These are phyloP conservation scores for Allolobophora icterica DNA, from an alignment of 2,888 invertebrate genomes.

Conservation along the genomic window DNA sequence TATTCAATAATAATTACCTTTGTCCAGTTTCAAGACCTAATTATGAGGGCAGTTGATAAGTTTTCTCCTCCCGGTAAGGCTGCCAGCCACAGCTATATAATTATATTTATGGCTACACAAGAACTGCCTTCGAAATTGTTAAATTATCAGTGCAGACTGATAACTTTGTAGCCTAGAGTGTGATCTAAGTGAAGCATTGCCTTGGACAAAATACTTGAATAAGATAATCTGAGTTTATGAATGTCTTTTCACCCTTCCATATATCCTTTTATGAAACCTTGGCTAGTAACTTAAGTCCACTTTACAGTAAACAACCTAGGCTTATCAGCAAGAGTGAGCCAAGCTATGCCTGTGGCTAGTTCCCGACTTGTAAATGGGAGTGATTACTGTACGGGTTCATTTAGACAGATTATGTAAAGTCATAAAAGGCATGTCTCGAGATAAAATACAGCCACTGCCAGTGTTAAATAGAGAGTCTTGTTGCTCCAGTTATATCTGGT, in stretches of 20 bases:
- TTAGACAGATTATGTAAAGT: background rate
- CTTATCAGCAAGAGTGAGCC: slow-evolving; percentile 10
- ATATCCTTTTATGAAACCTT: background rate
- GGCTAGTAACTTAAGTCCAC: background rate
- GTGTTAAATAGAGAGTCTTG: background rate
- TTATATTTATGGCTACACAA: background rate
- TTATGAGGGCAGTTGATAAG: background rate
- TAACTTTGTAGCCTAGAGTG: background rate
- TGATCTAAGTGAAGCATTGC: background rate
- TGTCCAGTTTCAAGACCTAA: background rate
- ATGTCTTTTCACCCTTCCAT: background rate
- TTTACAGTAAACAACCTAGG: background rate
- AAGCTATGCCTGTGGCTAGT: background rate
- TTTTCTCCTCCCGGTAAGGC: background rate
- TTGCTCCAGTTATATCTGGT: background rate
- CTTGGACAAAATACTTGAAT: background rate
- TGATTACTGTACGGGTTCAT: background rate
- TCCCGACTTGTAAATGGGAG: slow-evolving; percentile 2
- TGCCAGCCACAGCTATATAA: too few species aligned
- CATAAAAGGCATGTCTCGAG: slow-evolving; percentile 17
- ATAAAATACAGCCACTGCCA: background rate
- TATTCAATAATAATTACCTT: background rate
- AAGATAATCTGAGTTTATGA: background rate
- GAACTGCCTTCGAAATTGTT: background rate
- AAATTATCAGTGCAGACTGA: background rate